These are phyloP conservation scores for Stratiomys singularior DNA, from an alignment of 2,888 invertebrate genomes.

Conservation along the genomic window DNA sequence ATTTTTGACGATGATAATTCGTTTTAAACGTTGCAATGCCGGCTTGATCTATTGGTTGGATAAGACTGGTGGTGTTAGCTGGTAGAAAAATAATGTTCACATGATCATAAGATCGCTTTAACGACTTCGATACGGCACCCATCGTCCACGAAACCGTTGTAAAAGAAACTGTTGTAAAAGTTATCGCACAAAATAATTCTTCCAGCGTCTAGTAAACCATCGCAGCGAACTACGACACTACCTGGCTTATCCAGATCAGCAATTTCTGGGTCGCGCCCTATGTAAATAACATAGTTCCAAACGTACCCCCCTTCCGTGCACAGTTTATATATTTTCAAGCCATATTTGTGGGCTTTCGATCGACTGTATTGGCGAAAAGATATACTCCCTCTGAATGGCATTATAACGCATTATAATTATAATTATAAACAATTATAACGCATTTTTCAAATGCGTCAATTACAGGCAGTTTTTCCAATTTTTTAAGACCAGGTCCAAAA, in stretches of 20 bases:
- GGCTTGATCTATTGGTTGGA: no score
- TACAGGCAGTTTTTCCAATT: conserved; percentile 20
- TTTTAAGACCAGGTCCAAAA: not conserved
- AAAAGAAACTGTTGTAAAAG: conserved; percentile 15
- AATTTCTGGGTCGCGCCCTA: conserved; percentile 5
- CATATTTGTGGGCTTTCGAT: conserved; percentile 17
- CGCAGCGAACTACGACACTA: not conserved
- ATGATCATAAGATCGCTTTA: no score
- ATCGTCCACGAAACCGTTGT: no score
- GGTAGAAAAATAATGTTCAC: no score
- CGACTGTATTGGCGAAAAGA: conserved; percentile 6
- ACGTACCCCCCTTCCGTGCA: not conserved
- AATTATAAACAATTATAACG: conserved; percentile 16
- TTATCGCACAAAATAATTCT: conserved; percentile 15
- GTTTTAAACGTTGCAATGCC: no score
- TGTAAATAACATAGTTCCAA: conserved; percentile 4
- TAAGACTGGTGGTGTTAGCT: no score
- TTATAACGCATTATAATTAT: not conserved
- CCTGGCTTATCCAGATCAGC: conserved; percentile 1
- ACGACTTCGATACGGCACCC: no score
- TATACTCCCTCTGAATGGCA: conserved; percentile 13
- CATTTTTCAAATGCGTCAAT: conserved; percentile 13
- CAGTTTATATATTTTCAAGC: conserved; percentile 14
- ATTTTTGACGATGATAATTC: no score
- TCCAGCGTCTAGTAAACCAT: conserved; percentile 6